Evolutionary conservation across 2,797 vertebrate species (phyloP), one percentile per base, ranked within the genome.

Genomic region (Bucorvus abyssinicus): DNA sequence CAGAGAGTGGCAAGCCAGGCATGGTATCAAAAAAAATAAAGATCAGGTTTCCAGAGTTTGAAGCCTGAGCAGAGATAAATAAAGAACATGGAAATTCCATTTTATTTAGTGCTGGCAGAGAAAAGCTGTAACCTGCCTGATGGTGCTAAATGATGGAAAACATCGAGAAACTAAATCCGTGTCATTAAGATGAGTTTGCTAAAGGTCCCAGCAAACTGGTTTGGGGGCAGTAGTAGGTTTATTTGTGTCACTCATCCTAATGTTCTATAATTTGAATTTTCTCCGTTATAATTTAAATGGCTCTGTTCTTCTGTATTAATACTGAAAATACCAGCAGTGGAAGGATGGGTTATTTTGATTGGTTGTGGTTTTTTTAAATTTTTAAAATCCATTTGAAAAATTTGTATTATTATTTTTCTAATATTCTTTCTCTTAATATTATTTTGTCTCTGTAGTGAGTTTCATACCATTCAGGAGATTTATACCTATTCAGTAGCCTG

Each of bases 51-150:
- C 50, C n/a, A n/a, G 52, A 60, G 17, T 81, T 73, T 68, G 36
- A 64, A 79, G 34, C 38, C 63, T 76, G 49, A 83, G 29, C 30
- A 81, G 63, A 85, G 71, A 70, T 86, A 75, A 87, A 50, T 15
- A 14, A 47, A 93, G 52, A 70, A 50, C 32, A 22, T 34, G 32
- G 49, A 50, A 77, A 74, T 87, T 69, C 30, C 19, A 7, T 73
- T 81, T 73, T 87, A 47, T 75, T 70, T 34, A 87, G 71, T 24
- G 32, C 57, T 84, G 45, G 18, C 27, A 78, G 40, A 44, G 77
- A 65, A 80, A 78, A 81, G 21, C 21, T 50, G 15, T 23, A 73
- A 73, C 23, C 40, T 56, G 23, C 52, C 42, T 50, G 32, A 55
- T 82, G 29, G 15, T 71, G 74, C 53, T 86, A 18, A 56, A 23